Evolutionary conservation across 2,113 vertebrate species (phyloP), one percentile per base, ranked within the genome.

Genomic region (Equus przewalskii): DNA sequence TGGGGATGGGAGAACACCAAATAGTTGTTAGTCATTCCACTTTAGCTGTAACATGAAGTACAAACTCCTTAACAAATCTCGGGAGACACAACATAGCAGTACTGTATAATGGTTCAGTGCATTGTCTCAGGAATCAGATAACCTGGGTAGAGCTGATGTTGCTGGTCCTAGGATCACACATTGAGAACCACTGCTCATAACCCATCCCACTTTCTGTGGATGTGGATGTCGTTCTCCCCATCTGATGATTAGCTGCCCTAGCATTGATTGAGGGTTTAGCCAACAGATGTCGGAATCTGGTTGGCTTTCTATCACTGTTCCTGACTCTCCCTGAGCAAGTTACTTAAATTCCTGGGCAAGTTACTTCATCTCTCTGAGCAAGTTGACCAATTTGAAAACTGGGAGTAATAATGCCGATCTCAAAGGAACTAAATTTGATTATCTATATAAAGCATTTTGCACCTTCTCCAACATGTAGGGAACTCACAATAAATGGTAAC

Each of bases 371-470:
- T 72, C 15, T 86, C 41, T 67, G 16, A 91, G 41, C 4, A 76
- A 86, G 78, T 79, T 95, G 1, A 30, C 22, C 67, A 65, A 96
- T 64, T 60, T 85, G 19, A 94, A 90, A 91, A 90, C 22, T 64
- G 15, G 30, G 16, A 80, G 8, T 88, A 58, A 84, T 67, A 76
- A 93, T 51, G 30, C 56, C 15, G 8, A 28, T 70, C 49, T 70
- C 54, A 60, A 95, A 83, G 41, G 44, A 91, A 91, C 58, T 56
- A 44, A 21, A 80, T 80, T 89, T 85, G 33, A 65, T 95, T 72
- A 78, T 76, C 78, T 73, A 54, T 9, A 65, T 30, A 79, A 95
- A 85, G 8, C 26, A 70, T 51, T 67, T 54, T 65, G n/a, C 21
- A 65, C 54, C 41, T 95, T n/a, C n/a, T 3, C 67, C 58, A 58